These are phyloP conservation scores for Ibidorhyncha struthersii DNA, from an alignment of 2,113 vertebrate species.

Conservation along the genomic window DNA sequence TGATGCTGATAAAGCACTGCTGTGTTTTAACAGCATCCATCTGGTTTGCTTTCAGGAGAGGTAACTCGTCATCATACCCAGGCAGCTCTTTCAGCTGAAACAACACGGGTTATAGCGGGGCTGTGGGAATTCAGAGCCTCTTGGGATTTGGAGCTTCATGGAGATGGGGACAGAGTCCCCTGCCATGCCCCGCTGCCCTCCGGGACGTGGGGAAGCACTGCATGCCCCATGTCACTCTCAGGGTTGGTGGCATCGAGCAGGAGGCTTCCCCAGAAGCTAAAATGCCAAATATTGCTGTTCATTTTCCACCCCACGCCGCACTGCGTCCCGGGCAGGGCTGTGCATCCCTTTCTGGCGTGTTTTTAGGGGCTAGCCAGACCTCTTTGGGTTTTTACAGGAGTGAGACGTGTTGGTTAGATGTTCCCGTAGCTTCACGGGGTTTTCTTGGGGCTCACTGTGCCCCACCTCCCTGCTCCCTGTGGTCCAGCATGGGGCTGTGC, in stretches of 20 bases:
- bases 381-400: background rate
- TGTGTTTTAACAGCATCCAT: background rate
- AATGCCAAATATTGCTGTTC: rapidly evolving
- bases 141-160: background rate
- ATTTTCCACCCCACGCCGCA: background rate
- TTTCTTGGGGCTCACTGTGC: background rate
- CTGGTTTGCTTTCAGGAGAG: background rate
- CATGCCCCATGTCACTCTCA: rapidly evolving
- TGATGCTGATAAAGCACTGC: background rate
- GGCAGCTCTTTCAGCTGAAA: background rate
- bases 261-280: background rate
- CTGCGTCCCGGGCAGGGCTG: background rate
- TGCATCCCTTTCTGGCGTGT: background rate
- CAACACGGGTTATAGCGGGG: background rate
- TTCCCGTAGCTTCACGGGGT: background rate
- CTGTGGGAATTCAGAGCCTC: background rate
- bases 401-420: background rate
- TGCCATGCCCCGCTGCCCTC: background rate
- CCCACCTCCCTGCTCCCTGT: background rate
- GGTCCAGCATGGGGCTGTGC: background rate
- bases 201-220: rapidly evolving
- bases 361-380: background rate
- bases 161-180: background rate
- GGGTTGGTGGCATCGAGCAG: background rate
- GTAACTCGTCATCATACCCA: background rate